Percentiles rank a stretch among this genome's conserved stretches.
These are phyloP conservation scores for Serilophus lunatus DNA, from an alignment of 2,113 vertebrate species.

Conservation along the genomic window DNA sequence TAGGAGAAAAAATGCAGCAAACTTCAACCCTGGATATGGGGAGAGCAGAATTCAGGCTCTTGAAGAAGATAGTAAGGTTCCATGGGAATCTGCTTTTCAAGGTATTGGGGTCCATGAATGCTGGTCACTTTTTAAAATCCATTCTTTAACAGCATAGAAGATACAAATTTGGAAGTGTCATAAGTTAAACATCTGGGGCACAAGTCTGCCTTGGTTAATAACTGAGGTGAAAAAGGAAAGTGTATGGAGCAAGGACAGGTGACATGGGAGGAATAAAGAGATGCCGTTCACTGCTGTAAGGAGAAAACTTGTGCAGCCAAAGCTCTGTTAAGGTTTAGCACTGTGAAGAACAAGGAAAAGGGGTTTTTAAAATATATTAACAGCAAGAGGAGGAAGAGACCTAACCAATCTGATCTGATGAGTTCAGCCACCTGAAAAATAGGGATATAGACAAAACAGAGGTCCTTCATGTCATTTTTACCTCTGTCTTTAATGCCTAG, in stretches of 20 bases:
- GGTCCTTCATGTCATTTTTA: not conserved
- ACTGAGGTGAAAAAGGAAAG: not conserved
- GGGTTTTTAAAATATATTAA: not conserved
- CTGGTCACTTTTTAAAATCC: not conserved
- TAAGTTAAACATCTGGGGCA: not conserved
- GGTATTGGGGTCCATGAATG: not conserved
- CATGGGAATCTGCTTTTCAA: not conserved
- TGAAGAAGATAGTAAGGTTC: not conserved
- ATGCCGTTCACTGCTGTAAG: rapidly evolving
- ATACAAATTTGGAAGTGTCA: not conserved
- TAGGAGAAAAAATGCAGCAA: not conserved
- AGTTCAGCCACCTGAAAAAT: not conserved
- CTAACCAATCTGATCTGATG: not conserved
- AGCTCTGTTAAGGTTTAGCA: not conserved
- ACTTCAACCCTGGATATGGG: no score
- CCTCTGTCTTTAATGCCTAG: not conserved
- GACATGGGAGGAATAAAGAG: not conserved
- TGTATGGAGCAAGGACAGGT: not conserved
- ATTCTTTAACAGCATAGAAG: not conserved
- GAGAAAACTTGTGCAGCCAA: not conserved
- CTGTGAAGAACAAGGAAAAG: not conserved
- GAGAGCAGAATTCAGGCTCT: not conserved
- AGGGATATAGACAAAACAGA: not conserved
- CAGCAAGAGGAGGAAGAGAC: not conserved
- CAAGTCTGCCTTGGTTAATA: not conserved